Conservation (phyloP, 1,140 invertebrate genomes). For the Drosophila trapezifrons region DNA sequence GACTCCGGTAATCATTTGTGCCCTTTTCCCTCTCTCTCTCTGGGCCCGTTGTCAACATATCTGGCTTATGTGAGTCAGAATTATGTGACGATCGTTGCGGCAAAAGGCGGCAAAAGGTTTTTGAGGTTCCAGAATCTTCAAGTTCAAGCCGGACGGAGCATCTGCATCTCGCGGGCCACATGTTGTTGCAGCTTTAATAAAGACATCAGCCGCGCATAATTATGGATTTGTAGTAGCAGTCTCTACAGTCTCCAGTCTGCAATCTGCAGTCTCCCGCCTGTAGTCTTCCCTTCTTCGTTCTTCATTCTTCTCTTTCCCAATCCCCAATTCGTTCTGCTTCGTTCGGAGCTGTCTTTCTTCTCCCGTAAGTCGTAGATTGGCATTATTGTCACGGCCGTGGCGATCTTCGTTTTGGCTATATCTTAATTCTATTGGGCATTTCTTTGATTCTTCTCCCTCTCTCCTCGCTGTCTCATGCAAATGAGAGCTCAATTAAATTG, state of each 20-base stretch:
- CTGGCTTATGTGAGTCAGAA: slow-evolving; percentile 83
- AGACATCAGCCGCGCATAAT: slow-evolving; percentile 81
- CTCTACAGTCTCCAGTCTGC: slow-evolving; percentile 17
- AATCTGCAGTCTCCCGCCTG: slow-evolving; percentile 4
- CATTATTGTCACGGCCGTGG: slow-evolving; percentile 76
- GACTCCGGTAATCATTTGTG: slow-evolving; percentile 61
- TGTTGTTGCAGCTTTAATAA: slow-evolving; percentile 81
- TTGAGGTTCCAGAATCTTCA: slow-evolving; percentile 49
- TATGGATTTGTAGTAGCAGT: slow-evolving; percentile 77
- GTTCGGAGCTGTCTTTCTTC: slow-evolving; percentile 59
- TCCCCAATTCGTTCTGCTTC: slow-evolving; percentile 77
- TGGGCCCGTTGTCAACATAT: slow-evolving; percentile 74
- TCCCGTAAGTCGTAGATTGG: slow-evolving; percentile 80
- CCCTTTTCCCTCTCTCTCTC: slow-evolving; percentile 55
- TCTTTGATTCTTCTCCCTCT: neutral
- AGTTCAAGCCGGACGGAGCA: slow-evolving; percentile 1
- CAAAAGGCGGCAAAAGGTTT: slow-evolving; percentile 65
- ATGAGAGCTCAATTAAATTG: slow-evolving; percentile 73
- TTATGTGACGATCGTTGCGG: slow-evolving; percentile 77
- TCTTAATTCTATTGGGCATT: slow-evolving; percentile 73
- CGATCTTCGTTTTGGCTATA: slow-evolving; percentile 30
- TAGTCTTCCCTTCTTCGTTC: slow-evolving; percentile 1
- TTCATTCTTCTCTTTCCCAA: slow-evolving; percentile 35
- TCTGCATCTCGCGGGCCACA: slow-evolving; percentile 52
- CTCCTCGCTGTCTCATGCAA: slow-evolving; percentile 66